Conservation (phyloP, 1,140 invertebrate genomes). For the Lasioglossum albipes region DNA sequence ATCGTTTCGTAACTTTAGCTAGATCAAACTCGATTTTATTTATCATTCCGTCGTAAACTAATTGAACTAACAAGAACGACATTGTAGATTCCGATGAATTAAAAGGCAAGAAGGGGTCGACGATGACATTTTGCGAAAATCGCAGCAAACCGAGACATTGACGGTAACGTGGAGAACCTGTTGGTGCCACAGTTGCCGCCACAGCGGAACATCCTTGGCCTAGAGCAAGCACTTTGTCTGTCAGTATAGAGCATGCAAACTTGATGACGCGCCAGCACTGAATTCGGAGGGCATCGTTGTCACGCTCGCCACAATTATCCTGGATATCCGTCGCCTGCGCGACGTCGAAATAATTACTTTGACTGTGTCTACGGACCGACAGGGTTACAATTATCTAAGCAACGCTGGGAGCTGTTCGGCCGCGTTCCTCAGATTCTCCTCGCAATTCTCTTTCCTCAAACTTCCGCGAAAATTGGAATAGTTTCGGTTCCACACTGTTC, state of each 20-base stretch:
- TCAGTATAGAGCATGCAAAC: slow-evolving; percentile 1
- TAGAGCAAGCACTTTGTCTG: background rate
- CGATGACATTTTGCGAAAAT: no score
- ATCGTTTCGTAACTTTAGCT: no score
- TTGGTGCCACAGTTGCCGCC: no score
- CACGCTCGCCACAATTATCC: slow-evolving; percentile 50
- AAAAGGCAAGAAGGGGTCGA: no score
- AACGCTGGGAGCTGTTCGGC: background rate
- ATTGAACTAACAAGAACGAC: no score
- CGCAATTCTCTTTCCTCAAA: slow-evolving; percentile 31
- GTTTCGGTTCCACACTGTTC: background rate
- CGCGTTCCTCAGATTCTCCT: background rate
- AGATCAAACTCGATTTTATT: no score
- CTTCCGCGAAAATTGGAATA: slow-evolving; percentile 51
- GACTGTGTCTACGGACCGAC: background rate
- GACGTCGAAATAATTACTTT: slow-evolving; percentile 59
- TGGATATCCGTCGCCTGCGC: slow-evolving; percentile 41
- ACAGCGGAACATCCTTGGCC: no score
- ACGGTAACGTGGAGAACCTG: no score
- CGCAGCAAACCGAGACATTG: no score
- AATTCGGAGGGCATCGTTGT: slow-evolving; percentile 31
- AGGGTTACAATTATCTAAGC: slow-evolving; percentile 29
- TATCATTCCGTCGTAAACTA: no score
- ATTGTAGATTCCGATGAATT: no score
- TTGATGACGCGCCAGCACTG: slow-evolving; percentile 14